Base-by-base conservation (phyloP, 2,113 vertebrate species). In the Toxotes jaculatrix region DNA sequence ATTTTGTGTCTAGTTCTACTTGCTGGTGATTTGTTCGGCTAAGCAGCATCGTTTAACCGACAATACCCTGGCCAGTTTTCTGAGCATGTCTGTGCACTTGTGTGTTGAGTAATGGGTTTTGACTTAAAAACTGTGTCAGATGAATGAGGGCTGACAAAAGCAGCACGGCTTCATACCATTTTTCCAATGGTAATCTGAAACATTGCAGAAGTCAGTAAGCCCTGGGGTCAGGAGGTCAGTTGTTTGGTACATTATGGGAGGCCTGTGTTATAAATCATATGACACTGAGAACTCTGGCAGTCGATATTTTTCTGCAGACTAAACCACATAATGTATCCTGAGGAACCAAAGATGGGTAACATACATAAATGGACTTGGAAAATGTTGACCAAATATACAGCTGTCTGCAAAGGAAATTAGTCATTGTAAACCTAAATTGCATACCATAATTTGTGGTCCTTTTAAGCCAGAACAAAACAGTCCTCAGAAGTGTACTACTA, bases 181-280 rank as follows among this genome's bases (percentile, higher is more conserved):
- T 27, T 56, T 82, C 66, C 68, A 72, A 21, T 0, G 23, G 64
- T 53, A 42, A 72, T 47, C 45, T 77, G 31, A 80, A 84, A 83
- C 55, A 21, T 2, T 53, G 67, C 36, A 11, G 67, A n/a, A 85
- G 85, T 73, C 74, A 1, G 75, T 43, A n/a, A 65, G 78, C 67
- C 59, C 31, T 7, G 4, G 55, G 74, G 81, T 86, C 80, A 60
- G 12, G 61, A 51, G 86, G 80, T 91, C 89, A 77, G 79, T 31
- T 62, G 75, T 57, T 62, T 60, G 74, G 38, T 75, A 66, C 64
- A 70, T 84, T 83, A 80, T 45, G 45, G 61, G 61, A 74, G 80
- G 70, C 40, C 61, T 8, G 63, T 38, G 83, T 86, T 72, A 90
- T 91, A 90, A 88, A 93, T 93, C 88, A 93, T n/a, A 63, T 23